phyloP scores from a whole-genome alignment of 1,140 invertebrate species.

The Drosophila rufa region DNA sequence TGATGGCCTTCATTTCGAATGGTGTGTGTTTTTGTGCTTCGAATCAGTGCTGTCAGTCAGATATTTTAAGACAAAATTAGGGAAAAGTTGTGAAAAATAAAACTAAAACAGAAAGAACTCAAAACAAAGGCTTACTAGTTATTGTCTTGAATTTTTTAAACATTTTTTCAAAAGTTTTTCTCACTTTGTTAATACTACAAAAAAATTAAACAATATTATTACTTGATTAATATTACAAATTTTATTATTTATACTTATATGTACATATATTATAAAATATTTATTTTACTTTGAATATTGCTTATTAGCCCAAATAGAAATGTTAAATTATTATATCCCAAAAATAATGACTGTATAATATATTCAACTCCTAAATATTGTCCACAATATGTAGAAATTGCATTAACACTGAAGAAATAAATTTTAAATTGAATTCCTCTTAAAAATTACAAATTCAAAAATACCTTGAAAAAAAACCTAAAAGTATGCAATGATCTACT shows the following conservation, averaged over 20 bases:
- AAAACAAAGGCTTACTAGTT: neutral
- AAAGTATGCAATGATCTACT: neutral
- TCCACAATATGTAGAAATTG: no score
- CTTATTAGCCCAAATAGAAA: no score
- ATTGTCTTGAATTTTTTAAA: neutral
- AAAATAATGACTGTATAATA: neutral
- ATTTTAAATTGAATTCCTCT: no score
- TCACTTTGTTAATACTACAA: neutral
- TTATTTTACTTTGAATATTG: no score
- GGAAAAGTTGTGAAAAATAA: neutral
- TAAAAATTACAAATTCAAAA: neutral
- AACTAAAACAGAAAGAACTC: no score
- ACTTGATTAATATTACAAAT: no score
- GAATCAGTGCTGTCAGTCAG: neutral
- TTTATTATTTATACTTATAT: no score
- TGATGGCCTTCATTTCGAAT: slow-evolving; percentile 52
- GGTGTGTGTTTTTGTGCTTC: slow-evolving; percentile 48
- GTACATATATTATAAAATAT: no score
- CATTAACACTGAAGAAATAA: no score
- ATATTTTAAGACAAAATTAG: no score
- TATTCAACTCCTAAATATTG: neutral
- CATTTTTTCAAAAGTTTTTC: neutral
- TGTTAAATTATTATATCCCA: no score
- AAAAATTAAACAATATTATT: no score
- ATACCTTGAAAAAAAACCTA: neutral